Base-by-base conservation (phyloP, 2,797 vertebrate species). In the Buphagus erythrorhynchus region DNA sequence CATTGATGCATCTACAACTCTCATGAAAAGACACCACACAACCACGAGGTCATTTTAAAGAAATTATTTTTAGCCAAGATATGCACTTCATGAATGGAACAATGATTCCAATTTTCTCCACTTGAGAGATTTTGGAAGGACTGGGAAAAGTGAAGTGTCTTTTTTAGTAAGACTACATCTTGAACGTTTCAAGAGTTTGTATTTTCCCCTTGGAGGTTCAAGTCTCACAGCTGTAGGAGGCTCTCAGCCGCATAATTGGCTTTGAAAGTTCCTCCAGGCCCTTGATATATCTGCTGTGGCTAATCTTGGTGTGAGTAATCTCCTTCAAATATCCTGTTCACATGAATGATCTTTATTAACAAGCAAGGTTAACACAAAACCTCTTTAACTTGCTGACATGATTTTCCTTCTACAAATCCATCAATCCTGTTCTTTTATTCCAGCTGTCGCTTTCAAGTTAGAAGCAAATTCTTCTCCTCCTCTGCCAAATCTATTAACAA, bases 271-370 rank as follows among this genome's bases (percentile, higher is more conserved):
- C 85, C 89, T 90, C 87, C 87, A 90, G 89, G 76, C 67, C 68
- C 89, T 71, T 35, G 82, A 61, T 91, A 7, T 12, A 77, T 85
- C 94, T 95, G 87, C 94, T 90, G 93, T 36, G 65, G 96, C 54
- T 95, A 71, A 93, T 80, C 96, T 94, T n/a, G 57, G 87, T 95
- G 93, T 45, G 95, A 95, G 94, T 91, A 94, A 96, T 95, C 95
- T 76, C 93, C 89, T 86, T 80, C 94, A 94, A 90, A 91, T 77
- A 94, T 38, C 95, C 96, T 80, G 85, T 51, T 97, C 91, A 85
- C 38, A 61, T 38, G 81, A 95, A 95, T 94, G 93, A 91, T 86
- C 89, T 86, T 86, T 85, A 95, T 95, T 94, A 97, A 93, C 89
- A 79, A 95, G 75, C 52, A 80, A 88, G 78, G 85, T 90, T 93